Conservation (phyloP, 2,797 vertebrate genomes). For the Sebastes ruberrimus region DNA sequence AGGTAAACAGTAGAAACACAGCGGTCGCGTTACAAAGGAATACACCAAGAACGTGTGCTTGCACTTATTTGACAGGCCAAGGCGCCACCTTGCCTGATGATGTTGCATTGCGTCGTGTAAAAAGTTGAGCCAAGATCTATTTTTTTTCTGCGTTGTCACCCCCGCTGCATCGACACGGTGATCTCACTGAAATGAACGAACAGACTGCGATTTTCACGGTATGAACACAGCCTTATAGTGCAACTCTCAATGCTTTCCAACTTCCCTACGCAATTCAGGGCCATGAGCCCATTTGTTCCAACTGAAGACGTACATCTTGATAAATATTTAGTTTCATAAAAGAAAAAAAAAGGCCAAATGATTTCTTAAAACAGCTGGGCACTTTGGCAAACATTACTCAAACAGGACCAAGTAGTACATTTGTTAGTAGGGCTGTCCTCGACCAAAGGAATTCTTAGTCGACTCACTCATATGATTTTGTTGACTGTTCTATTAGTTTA, state of each 20-base stretch:
- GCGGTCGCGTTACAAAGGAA: not conserved
- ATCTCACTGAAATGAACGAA: not conserved
- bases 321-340: not conserved
- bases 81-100: not conserved
- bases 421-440: accelerated
- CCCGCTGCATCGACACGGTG: not conserved
- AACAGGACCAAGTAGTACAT: not conserved
- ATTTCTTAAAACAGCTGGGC: not conserved
- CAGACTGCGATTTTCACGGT: not conserved
- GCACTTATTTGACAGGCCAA: not conserved
- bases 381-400: not conserved
- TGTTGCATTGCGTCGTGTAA: not conserved
- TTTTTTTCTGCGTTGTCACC: not conserved
- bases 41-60: not conserved
- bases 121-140: not conserved
- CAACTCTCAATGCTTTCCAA: not conserved
- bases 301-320: not conserved
- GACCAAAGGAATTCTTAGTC: no score
- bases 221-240: not conserved
- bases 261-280: not conserved
- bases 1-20: not conserved
- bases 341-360: no score
- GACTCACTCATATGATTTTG: no score
- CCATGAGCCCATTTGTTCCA: not conserved
- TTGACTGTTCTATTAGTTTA: no score